Evolutionary conservation across 1,140 invertebrate genomes (phyloP).

Genomic region (Laupala kohalensis): DNA sequence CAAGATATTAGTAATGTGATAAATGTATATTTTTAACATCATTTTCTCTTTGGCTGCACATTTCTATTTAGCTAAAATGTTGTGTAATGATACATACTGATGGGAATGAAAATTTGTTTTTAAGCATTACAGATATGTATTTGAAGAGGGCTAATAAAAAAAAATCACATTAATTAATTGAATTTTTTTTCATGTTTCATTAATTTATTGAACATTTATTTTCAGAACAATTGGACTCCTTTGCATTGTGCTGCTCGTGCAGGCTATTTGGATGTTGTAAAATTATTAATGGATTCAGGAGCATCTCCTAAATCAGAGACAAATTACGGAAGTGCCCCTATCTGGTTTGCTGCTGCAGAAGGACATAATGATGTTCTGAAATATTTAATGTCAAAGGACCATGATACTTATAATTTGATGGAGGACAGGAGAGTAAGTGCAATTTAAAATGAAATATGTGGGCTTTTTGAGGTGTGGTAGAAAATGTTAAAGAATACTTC

Average conservation of each 20-base stretch:
- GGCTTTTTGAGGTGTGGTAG: too few species aligned
- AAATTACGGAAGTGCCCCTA: conserved; percentile 83
- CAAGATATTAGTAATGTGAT: too few species aligned
- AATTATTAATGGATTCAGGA: conserved; percentile 86
- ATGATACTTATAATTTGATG: conserved; percentile 93
- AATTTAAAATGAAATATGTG: too few species aligned
- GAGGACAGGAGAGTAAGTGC: conserved; percentile 71
- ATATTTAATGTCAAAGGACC: conserved; percentile 93
- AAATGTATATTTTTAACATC: too few species aligned
- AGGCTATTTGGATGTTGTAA: conserved; percentile 88
- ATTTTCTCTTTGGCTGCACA: too few species aligned
- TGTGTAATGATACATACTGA: too few species aligned
- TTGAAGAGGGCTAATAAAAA: too few species aligned
- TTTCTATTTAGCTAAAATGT: too few species aligned
- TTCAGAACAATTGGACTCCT: conserved; percentile 86
- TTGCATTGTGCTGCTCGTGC: conserved; percentile 91
- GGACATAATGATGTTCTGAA: conserved; percentile 92
- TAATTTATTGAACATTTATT: neutral
- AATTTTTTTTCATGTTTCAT: neutral
- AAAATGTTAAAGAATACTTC: too few species aligned
- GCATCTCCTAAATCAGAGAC: conserved; percentile 88
- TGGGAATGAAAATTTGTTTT: too few species aligned
- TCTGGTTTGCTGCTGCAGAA: conserved; percentile 93
- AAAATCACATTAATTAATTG: too few species aligned
- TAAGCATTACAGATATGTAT: too few species aligned